Base-by-base conservation (phyloP, 2,888 invertebrate species). In the Cryptocheilus praepositus region DNA sequence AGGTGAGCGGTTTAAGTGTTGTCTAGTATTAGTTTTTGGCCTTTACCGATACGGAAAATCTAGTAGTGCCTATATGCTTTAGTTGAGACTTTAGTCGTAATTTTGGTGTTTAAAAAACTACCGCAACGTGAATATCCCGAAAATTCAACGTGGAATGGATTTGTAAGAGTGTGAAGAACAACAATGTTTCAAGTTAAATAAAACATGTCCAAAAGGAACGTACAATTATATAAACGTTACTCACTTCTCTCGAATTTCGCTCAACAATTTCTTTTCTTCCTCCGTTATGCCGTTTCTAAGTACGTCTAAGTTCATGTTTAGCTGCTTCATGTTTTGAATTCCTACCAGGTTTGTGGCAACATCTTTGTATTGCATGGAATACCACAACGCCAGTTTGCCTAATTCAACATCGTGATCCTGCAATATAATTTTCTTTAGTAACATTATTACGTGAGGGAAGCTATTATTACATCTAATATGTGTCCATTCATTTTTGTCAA, bases 341-440 rank as follows among this genome's bases (percentile, higher is more conserved):
- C 96, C 96, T 74, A 95, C 92, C 22, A 97, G 88, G 83, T 94
- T 93, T 0, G 95, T 95, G 72, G 92, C 90, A 36, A 94, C 91
- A 44, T 91, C 92, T 13, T 85, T 76, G 5, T 90, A 90, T 82
- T 94, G 91, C 53, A 93, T 87, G 0, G 92, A 90, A 84, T 92
- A 91, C 91, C 93, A 92, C 64, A 93, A 90, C 11, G 95, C 95
- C 46, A 96, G 87, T 82, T 93, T 93, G 3, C 93, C 94, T 22
- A 96, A 86, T 88, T 95, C 94, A 5, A 94, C 91, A 52, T 91
- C 89, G 56, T 90, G 89, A 66, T 88, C 89, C 93, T 92, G 22
- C n/a, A 18, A 51, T 28, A 55, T 21, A 25, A 4, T 62, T 58
- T 3, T 43, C 19, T 3, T 43, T 22, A 19, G 18, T 43, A 57